These are phyloP conservation scores for Centropristis striata DNA, from an alignment of 2,113 vertebrate genomes.

Conservation along the genomic window DNA sequence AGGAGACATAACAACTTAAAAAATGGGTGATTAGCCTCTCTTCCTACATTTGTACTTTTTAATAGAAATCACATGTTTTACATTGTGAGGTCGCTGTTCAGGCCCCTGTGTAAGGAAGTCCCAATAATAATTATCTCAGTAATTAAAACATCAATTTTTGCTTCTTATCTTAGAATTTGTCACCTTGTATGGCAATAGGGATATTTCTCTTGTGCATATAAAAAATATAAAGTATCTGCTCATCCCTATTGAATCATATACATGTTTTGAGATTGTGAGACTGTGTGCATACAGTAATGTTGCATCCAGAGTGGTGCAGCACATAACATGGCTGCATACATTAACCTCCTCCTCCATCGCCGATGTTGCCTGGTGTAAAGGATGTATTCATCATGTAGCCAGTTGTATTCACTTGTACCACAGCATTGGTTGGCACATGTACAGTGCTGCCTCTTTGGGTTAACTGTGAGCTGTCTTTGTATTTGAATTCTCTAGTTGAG, in stretches of 20 bases:
- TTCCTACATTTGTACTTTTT: no score
- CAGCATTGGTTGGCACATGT: conserved; percentile 13
- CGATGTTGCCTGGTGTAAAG: background rate
- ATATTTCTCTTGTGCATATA: background rate
- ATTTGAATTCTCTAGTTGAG: background rate
- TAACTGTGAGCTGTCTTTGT: conserved; percentile 24
- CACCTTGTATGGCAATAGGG: background rate
- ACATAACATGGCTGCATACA: background rate
- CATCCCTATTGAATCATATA: background rate
- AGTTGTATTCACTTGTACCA: conserved; percentile 25
- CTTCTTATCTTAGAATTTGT: background rate
- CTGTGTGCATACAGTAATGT: background rate
- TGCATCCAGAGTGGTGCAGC: background rate
- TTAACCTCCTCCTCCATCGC: background rate
- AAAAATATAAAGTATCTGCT: background rate
- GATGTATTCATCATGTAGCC: conserved; percentile 25
- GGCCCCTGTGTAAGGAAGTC: no score
- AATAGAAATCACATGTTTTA: no score
- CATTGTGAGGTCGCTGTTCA: no score
- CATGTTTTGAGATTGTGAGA: background rate
- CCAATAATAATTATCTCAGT: background rate
- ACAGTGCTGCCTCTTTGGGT: conserved; percentile 7
- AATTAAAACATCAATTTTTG: background rate
- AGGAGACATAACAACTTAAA: no score
- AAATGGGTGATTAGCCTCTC: no score